Evolutionary conservation across 2,113 vertebrate species (phyloP), one percentile per base, ranked within the genome.

Genomic region (Pelecanus crispus): DNA sequence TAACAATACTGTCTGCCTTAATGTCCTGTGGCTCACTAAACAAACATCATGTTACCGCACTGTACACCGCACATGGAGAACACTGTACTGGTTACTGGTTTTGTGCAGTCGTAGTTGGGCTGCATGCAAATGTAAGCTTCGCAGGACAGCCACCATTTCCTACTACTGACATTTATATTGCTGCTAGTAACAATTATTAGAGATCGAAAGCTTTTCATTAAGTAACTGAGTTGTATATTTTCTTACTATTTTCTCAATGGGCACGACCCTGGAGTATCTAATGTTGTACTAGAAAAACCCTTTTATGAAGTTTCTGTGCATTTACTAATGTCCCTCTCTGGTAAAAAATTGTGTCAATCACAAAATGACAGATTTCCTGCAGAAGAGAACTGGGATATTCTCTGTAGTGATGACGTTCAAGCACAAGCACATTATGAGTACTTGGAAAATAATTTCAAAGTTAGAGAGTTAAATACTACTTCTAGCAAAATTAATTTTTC

Each of bases 61-160:
- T 20, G 11, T 58, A 71, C 36, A 6, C 36, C 0, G 2, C 19
- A 63, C 44, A 34, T 0, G 0, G 36, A 61, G 34, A 87, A 22
- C 34, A 38, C 24, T 32, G 40, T 5, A 26, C 12, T 53, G 45
- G 59, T 26, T 59, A 11, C 2, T 25, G 31, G n/a, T 7, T 47
- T 31, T 55, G 29, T 45, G 56, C 74, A 29, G 18, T 32, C 3
- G 0, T 24, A 65, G 8, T 1, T 38, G n/a, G 22, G 88, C 77
- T 10, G 32, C 7, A 10, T 17, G 13, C 49, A 83, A 66, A 50
- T 13, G 2, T 1, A 22, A 85, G 7, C 18, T 62, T 32, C n/a
- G n/a, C 13, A 72, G 56, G 19, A 42, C 29, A 50, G 55, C 4
- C 52, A 74, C 56, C 22, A 25, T 26, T 75, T 67, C 40, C 52